Conservation (phyloP, 2,113 vertebrate species). For the Pseudopodoces humilis region DNA sequence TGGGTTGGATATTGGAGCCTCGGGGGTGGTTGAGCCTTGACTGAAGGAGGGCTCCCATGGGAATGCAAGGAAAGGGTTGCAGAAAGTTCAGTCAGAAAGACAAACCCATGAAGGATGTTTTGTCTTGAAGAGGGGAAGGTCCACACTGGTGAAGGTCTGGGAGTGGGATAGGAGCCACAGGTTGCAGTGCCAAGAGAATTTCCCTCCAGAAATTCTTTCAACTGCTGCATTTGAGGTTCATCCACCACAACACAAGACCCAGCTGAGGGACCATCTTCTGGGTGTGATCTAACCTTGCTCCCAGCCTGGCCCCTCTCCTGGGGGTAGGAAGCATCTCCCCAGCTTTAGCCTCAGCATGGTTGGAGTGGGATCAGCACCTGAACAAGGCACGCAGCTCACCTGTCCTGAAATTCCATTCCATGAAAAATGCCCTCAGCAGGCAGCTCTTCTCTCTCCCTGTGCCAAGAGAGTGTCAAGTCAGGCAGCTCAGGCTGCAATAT, state of each 20-base stretch:
- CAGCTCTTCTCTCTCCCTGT: neutral
- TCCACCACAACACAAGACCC: neutral
- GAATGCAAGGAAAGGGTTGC: neutral
- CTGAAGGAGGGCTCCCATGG: neutral
- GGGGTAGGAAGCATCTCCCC: neutral
- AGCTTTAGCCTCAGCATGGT: neutral
- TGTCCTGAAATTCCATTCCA: neutral
- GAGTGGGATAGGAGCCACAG: neutral
- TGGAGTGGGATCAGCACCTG: neutral
- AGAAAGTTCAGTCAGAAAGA: neutral
- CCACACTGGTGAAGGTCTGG: neutral
- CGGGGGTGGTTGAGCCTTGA: neutral
- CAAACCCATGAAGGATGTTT: neutral
- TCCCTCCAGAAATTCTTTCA: neutral
- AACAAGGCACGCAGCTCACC: neutral
- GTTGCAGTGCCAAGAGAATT: neutral
- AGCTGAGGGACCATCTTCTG: neutral
- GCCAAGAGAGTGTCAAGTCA: neutral
- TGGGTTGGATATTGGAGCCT: neutral
- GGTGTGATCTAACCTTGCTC: neutral
- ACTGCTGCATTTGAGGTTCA: neutral
- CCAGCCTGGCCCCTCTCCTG: neutral
- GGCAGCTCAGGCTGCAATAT: neutral
- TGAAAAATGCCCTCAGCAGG: neutral
- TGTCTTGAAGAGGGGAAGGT: neutral